phyloP scores from a whole-genome alignment of 2,797 vertebrate species.

The Hemibagrus guttatus region DNA sequence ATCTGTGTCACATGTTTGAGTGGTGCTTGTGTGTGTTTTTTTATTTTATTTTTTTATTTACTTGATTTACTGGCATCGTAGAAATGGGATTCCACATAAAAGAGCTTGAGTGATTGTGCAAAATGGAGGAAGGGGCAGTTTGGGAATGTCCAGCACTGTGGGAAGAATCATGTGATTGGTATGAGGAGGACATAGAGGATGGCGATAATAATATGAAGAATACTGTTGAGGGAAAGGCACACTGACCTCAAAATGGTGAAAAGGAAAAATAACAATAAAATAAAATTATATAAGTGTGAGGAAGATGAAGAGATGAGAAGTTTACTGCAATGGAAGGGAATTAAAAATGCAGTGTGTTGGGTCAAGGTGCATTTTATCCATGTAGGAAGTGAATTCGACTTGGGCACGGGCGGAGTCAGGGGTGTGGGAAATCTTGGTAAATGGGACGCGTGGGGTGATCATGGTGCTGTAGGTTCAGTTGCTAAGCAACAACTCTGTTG shows the following conservation, averaged over 20 bases:
- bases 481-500: slow-evolving; percentile 97
- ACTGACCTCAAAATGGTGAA: slow-evolving; percentile 22
- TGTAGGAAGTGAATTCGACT: slow-evolving; percentile 48
- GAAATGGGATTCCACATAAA: slow-evolving; percentile 83
- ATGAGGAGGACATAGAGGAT: not conserved
- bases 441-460: not conserved
- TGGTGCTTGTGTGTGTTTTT: slow-evolving; percentile 62
- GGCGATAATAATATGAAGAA: not conserved
- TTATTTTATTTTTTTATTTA: slow-evolving; percentile 29
- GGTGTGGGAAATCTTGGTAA: slow-evolving; percentile 16
- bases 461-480: slow-evolving; percentile 83
- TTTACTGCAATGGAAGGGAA: slow-evolving; percentile 19
- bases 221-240: slow-evolving; percentile 32
- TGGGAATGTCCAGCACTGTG: slow-evolving; percentile 37
- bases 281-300: slow-evolving; percentile 65
- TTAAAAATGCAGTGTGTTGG: not conserved
- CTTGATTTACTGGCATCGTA: slow-evolving; percentile 63
- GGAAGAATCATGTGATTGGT: not conserved
- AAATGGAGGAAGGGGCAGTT: slow-evolving; percentile 43
- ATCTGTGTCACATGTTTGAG: slow-evolving; percentile 75
- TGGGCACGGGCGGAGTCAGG: slow-evolving; percentile 44
- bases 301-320: slow-evolving; percentile 49
- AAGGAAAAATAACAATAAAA: not conserved
- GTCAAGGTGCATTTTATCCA: slow-evolving; percentile 68
- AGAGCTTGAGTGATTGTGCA: slow-evolving; percentile 70